Evolutionary conservation across 1,140 invertebrate genomes (phyloP).

Genomic region (Ditylenchus dipsaci): DNA sequence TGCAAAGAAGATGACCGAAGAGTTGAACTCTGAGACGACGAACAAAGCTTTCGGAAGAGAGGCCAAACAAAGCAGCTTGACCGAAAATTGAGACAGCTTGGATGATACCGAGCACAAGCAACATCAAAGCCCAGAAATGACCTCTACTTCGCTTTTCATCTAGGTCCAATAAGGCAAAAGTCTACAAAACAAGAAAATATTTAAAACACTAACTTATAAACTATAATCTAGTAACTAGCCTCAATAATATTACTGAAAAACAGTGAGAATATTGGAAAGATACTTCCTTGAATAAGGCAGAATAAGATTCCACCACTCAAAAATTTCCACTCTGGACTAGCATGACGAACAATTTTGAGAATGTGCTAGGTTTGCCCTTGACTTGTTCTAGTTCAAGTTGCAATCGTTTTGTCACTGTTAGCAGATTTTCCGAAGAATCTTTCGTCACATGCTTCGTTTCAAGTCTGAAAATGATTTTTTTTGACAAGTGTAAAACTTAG

Average conservation of each 20-base stretch:
- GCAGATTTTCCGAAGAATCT: neutral
- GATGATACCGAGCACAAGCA: conserved; percentile 28
- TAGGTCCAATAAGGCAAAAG: conserved; percentile 9
- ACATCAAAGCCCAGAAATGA: conserved; percentile 52
- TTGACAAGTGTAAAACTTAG: neutral
- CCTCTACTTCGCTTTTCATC: conserved; percentile 28
- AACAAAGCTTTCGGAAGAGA: conserved; percentile 60
- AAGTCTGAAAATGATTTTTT: neutral
- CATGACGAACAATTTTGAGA: conserved; percentile 18
- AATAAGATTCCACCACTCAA: conserved; percentile 5
- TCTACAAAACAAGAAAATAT: no score
- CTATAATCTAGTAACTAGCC: no score
- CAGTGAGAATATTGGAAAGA: conserved; percentile 32
- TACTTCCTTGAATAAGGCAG: conserved; percentile 20
- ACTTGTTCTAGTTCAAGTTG: conserved; percentile 25
- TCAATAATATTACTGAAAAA: conserved; percentile 35
- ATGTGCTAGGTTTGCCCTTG: conserved; percentile 21
- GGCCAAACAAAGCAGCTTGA: conserved; percentile 42
- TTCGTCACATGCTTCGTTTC: neutral
- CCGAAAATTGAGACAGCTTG: conserved; percentile 33
- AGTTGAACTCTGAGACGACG: conserved; percentile 58
- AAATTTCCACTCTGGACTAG: conserved; percentile 19
- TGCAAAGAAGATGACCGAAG: conserved; percentile 61
- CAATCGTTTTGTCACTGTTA: conserved; percentile 24
- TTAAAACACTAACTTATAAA: no score